Evolutionary conservation across 2,113 vertebrate genomes (phyloP), one percentile per base, ranked within the genome.

Genomic region (Neolamprologus hecqui): DNA sequence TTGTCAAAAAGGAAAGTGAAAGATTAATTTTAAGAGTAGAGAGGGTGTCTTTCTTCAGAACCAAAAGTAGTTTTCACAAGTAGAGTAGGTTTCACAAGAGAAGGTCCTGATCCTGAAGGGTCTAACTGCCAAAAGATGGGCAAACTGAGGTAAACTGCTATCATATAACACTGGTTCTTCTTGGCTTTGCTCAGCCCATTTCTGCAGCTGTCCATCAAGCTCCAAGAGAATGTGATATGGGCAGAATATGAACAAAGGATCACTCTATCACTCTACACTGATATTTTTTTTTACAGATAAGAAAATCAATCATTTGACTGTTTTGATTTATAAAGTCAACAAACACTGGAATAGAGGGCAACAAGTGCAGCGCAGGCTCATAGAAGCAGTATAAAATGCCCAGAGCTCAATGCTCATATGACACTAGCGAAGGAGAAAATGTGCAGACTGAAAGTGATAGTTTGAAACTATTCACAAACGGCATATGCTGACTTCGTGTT

Each of bases 271-370:
- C 23, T 73, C 13, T 28, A 33, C 49, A 15, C n/a, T 11, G 35
- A 37, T 31, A 75, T 7, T 13, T 13, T 84, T 45, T 51, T 86
- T 81, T 85, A 35, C 31, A 31, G 21, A 23, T 21, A 57, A 49
- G 26, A 70, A 15, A 65, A 7, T 37, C 60, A 80, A 26, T 84
- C 70, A 51, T 63, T 54, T 77, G 73, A 49, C 47, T 23, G 37
- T 57, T 88, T 83, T 79, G 79, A 53, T 90, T 73, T 75, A 17
- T 54, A 85, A 88, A 81, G 60, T 84, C 84, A 90, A 81, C 79
- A 85, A 87, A 51, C 4, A 13, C 15, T 60, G n/a, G 9, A 83
- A 77, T 9, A 58, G 51, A 42, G 49, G 4, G 49, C 37, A 47
- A 23, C 33, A 68, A 40, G 79, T 63, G 35, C 26, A 26, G 55